Percentiles rank a stretch among this genome's conserved stretches.
Evolutionary conservation across 37 sponge, comb jelly and placozoan species (phyloP).

Genomic region (Haliclona indistincta): DNA sequence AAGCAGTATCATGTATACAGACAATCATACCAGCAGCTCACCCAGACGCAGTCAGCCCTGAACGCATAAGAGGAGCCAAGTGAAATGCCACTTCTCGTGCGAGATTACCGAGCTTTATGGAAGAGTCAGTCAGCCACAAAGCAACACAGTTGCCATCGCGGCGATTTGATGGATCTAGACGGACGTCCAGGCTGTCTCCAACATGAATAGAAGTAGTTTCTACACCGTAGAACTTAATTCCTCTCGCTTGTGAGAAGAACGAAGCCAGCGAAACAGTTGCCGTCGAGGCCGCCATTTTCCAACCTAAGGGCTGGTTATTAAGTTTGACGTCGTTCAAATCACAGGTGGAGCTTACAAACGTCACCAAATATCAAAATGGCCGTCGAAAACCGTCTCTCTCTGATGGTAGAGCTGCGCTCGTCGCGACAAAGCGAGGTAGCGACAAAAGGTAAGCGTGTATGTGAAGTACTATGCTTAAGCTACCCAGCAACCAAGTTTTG

Average conservation of each 20-base stretch:
- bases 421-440: no score
- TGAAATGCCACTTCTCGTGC: constrained; percentile 1
- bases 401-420: no score
- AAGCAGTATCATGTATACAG: not conserved
- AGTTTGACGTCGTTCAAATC: no score
- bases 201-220: not conserved
- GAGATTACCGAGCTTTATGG: not conserved
- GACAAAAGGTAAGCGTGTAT: no score
- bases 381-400: no score
- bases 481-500: no score
- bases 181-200: not conserved
- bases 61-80: not conserved
- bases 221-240: not conserved
- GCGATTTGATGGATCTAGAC: not conserved
- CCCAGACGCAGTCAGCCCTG: constrained; percentile 6
- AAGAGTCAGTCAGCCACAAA: not conserved
- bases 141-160: constrained; percentile 6
- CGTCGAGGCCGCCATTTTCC: no score
- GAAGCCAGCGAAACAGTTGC: not conserved
- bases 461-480: no score
- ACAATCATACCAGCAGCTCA: not conserved
- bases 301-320: no score
- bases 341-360: no score
- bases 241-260: not conserved
- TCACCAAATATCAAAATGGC: no score